These are phyloP conservation scores for Onychorhynchus coronatus DNA, from an alignment of 2,113 vertebrate genomes.

Conservation along the genomic window DNA sequence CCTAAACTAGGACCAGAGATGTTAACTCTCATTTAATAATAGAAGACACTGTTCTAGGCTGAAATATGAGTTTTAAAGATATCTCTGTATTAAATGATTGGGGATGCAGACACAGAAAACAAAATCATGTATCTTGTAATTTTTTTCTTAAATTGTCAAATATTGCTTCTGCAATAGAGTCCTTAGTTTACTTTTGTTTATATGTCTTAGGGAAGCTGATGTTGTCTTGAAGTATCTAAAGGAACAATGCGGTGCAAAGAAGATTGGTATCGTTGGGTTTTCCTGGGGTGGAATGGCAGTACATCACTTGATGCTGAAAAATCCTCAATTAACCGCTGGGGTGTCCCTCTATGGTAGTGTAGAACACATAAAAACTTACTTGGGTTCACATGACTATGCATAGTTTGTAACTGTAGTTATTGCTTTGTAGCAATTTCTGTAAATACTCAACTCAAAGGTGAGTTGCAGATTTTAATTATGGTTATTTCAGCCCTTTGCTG, in stretches of 20 bases:
- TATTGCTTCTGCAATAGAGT: neutral
- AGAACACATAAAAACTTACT: conserved; percentile 14
- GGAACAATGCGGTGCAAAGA: conserved; percentile 75
- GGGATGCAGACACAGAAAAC: neutral
- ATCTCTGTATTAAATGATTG: neutral
- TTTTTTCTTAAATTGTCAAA: neutral
- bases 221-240: conserved; percentile 83
- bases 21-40: neutral
- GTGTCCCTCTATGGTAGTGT: conserved; percentile 88
- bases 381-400: neutral
- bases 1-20: neutral
- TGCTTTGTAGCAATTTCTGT: neutral
- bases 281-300: conserved; percentile 91
- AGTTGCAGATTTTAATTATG: neutral
- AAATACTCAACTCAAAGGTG: neutral
- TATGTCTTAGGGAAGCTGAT: conserved; percentile 80
- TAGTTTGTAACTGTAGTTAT: neutral
- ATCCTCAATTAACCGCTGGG: conserved; percentile 82
- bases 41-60: neutral
- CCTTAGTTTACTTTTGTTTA: conserved; percentile 30
- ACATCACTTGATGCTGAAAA: conserved; percentile 83
- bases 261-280: conserved; percentile 86
- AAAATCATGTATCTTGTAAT: neutral
- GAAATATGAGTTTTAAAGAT: neutral
- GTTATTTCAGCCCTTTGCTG: neutral